Evolutionary conservation across 2,888 invertebrate species (phyloP), one percentile per base, ranked within the genome.

Genomic region (Patella depressa): DNA sequence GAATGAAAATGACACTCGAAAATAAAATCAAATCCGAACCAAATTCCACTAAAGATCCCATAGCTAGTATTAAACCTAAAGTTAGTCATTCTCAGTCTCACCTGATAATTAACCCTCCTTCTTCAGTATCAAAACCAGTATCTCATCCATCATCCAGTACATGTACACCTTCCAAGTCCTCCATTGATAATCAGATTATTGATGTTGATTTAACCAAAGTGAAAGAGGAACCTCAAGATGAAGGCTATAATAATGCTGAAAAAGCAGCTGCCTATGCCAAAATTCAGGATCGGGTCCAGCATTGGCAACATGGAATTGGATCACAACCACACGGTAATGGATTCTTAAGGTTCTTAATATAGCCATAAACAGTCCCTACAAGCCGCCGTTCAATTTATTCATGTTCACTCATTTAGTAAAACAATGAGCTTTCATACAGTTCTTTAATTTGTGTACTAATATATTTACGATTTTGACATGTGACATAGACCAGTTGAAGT

Each of bases 151-250:
- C 12, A 24, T 24, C 19, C 24, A 65, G 24, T 14, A 65, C 19
- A 19, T 45, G 45, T 45, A 9, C 45, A 45, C 0, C 34, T 34
- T 45, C 45, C 45, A 45, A 45, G 45, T 45, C 45, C 45, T 45
- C 45, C 45, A 45, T 45, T 45, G 14, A 65, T 15, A 65, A 24
- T 65, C 65, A 24, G 4, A 24, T 65, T 12, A 24, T 65, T 24
- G 65, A 65, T 17, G 65, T 65, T 24, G 65, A 65, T 65, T 65
- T 65, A 65, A 65, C 65, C 24, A 65, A 24, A 19, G 65, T 65
- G 14, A 65, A 65, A 14, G 65, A 65, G 24, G 65, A 65, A 65
- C 65, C 65, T 14, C 65, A 65, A 65, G 65, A 65, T 24, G 65
- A 65, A 24, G 19, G 24, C 19, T 65, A 65, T 19, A 24, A 19